These are phyloP conservation scores for Rugalucina vietnamica DNA, from an alignment of 2,888 invertebrate species.

Conservation along the genomic window DNA sequence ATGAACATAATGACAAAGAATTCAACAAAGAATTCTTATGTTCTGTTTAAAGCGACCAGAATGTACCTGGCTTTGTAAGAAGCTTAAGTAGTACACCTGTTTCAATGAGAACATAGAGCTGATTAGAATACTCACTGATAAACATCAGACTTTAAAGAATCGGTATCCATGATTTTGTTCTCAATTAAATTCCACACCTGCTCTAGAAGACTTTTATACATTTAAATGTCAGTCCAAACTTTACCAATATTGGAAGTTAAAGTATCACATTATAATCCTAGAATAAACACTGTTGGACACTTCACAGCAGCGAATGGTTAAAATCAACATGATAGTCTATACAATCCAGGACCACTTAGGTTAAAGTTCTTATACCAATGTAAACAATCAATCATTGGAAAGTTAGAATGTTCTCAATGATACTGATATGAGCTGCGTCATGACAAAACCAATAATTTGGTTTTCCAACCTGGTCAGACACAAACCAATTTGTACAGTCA, in stretches of 20 bases:
- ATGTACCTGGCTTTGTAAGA: no score
- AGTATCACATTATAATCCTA: background rate
- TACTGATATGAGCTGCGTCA: no score
- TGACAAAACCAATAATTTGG: no score
- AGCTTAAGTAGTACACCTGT: no score
- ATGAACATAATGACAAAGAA: no score
- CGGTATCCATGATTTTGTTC: background rate
- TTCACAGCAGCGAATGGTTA: background rate
- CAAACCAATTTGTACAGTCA: no score
- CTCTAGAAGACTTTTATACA: background rate
- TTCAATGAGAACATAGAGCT: background rate
- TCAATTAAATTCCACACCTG: background rate
- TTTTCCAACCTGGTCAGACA: no score
- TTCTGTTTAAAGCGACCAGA: no score
- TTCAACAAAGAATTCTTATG: no score
- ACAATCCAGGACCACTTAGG: background rate
- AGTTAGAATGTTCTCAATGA: background rate
- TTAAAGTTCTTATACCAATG: background rate
- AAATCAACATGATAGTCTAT: background rate
- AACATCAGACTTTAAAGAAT: background rate
- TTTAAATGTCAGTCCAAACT: background rate
- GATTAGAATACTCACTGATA: background rate
- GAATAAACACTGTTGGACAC: background rate
- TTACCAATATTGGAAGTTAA: background rate
- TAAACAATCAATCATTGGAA: background rate